Evolutionary conservation across 2,113 vertebrate species (phyloP), one percentile per base, ranked within the genome.

Genomic region (Otolemur garnettii): DNA sequence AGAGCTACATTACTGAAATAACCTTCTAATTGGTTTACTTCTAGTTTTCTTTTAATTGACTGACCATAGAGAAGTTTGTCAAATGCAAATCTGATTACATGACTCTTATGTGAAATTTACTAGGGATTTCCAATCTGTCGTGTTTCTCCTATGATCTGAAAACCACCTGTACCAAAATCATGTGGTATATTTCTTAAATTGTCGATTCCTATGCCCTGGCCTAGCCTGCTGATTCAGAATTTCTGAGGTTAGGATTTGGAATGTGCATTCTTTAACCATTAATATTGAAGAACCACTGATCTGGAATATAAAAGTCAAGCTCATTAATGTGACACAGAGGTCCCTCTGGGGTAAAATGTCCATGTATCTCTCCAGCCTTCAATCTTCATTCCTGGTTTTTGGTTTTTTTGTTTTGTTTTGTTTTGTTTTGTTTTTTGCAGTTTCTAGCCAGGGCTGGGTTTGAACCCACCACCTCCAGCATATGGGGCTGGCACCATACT

Each of bases 61-160:
- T 55, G 28, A 84, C 72, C 69, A 53, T 1, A 21, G 64, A 72
- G 59, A 75, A 62, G 71, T n/a, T 33, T 59, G 10, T 57, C 84
- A 87, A 15, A 42, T 15, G 45, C 28, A 62, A 89, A 21, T 69
- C 79, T 74, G 38, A 59, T 19, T 59, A 13, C 30, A 1, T n/a
- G 38, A 14, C 72, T 53, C 33, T 71, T 82, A 15, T 15, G 15
- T 75, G 74, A 69, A 42, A 77, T 1, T 66, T 88, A 45, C 13
- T 55, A 33, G 68, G 50, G 14, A 59, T 28, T 80, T 84, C 62
- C 64, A 81, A 18, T 42, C 71, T 18, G 5, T 22, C 42, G 3
- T 85, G 59, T 89, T 87, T 92, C 62, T 79, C 68, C 82, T 45
- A 33, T 45, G 42, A 35, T 90, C 60, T 64, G 77, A 80, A 97